Conservation (phyloP, 2,113 vertebrate genomes). For the Mungos mungo region DNA sequence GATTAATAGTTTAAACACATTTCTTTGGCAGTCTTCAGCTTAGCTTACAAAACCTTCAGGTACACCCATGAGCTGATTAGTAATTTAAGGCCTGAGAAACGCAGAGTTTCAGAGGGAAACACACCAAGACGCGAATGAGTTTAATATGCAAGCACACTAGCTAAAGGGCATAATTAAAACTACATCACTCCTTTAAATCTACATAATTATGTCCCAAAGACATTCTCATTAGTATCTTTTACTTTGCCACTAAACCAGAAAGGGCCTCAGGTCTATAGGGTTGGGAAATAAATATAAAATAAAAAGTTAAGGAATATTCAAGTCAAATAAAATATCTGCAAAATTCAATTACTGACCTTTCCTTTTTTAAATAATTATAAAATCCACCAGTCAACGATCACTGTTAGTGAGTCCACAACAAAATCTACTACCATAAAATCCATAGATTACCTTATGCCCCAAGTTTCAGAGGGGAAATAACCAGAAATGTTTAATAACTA, state of each 20-base stretch:
- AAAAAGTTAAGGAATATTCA: constrained; percentile 47
- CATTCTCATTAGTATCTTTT: constrained; percentile 76
- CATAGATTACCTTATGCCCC: not conserved
- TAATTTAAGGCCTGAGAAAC: constrained; percentile 76
- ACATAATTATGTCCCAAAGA: constrained; percentile 83
- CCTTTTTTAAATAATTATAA: constrained; percentile 26
- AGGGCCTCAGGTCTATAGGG: constrained; percentile 59
- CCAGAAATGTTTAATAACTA: not conserved
- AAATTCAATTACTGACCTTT: constrained; percentile 53
- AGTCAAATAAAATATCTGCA: constrained; percentile 57
- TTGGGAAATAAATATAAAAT: constrained; percentile 61
- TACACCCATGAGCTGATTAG: constrained; percentile 65
- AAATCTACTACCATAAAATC: not conserved
- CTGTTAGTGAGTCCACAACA: not conserved
- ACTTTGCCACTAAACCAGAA: constrained; percentile 69
- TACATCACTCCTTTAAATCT: constrained; percentile 80
- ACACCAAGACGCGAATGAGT: constrained; percentile 65
- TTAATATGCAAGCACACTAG: constrained; percentile 76
- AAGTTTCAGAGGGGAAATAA: constrained; percentile 40
- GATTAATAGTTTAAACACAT: constrained; percentile 61
- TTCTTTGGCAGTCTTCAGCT: constrained; percentile 69
- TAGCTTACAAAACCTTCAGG: constrained; percentile 72
- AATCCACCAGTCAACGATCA: not conserved
- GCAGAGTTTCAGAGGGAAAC: constrained; percentile 75
- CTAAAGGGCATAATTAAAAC: constrained; percentile 83